Percentiles rank a stretch among this genome's conserved stretches.
Evolutionary conservation across 1,140 invertebrate species (phyloP).

Genomic region (Saccostrea cuccullata): DNA sequence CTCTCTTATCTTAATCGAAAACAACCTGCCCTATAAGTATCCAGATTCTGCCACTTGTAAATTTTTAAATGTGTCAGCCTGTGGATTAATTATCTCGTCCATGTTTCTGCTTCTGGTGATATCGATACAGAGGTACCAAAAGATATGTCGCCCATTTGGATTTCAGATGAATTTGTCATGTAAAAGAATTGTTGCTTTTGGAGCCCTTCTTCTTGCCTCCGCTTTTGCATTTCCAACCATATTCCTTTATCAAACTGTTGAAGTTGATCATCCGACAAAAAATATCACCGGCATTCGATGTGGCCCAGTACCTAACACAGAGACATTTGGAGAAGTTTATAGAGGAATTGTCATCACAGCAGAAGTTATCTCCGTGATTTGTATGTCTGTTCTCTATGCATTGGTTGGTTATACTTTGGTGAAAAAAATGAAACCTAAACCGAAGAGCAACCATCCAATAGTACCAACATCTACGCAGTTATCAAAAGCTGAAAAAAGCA

Average conservation of each 20-base stretch:
- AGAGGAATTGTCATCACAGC: constrained; percentile 13
- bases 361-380: background rate
- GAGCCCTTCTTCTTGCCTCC: background rate
- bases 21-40: background rate
- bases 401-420: constrained; percentile 1
- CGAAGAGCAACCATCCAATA: background rate
- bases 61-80: background rate
- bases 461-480: background rate
- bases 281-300: constrained; percentile 9
- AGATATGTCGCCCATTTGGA: constrained; percentile 51
- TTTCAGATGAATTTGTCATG: constrained; percentile 33
- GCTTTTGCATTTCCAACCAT: background rate
- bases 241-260: background rate
- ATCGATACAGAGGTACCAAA: constrained; percentile 47
- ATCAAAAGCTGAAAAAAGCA: background rate
- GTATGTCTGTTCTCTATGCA: constrained; percentile 26
- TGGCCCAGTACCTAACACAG: background rate
- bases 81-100: background rate
- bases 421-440: background rate
- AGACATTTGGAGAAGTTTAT: constrained; percentile 13
- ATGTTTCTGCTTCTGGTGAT: constrained; percentile 46
- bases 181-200: constrained; percentile 15
- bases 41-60: background rate
- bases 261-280: background rate
- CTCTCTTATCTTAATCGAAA: background rate